Base-by-base conservation (phyloP, 2,888 invertebrate species). In the Pyrrhia umbra region DNA sequence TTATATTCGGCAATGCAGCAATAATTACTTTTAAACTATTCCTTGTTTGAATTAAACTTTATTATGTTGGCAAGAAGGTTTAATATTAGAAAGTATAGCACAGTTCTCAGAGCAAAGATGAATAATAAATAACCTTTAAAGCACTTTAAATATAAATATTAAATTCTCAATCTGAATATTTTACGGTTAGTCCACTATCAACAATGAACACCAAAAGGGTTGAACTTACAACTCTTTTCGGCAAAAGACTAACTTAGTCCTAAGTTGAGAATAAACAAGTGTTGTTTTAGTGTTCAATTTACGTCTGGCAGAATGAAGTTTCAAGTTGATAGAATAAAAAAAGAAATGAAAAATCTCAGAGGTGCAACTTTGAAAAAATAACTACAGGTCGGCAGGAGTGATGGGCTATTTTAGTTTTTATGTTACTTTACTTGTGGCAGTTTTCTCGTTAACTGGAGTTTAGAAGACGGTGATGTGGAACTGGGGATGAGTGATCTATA, bases 231-330 rank as follows among this genome's bases (percentile, higher is more conserved):
- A 61, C 60, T 74, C 80, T 78, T 71, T 69, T 69, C 8, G 56
- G 49, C 25, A 9, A 59, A n/a, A 57, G 47, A 27, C 21, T 61
- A 79, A 85, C 74, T 82, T 77, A 66, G 58, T 68, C 79, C 67
- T 58, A 42, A 74, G 55, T 52, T 65, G 46, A 58, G 70, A 75
- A 80, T 81, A 83, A 83, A 80, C 83, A 83, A 85, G 85, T 82
- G 82, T 80, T 82, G 79, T 79, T 76, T 73, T 63, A 74, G 62
- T 75, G 70, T 61, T 79, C 75, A 77, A 81, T 74, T 70, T 81
- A 80, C 79, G 78, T 81, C 70, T 54, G 21, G 69, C 50, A 60
- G 63, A 75, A 77, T 55, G 51, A 65, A 72, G 72, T 78, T 77
- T 66, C 55, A 75, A 77, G 77, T 78, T 65, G 68, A 65, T 68